phyloP scores from a whole-genome alignment of 2,797 vertebrate genomes.

The Coendou prehensilis region DNA sequence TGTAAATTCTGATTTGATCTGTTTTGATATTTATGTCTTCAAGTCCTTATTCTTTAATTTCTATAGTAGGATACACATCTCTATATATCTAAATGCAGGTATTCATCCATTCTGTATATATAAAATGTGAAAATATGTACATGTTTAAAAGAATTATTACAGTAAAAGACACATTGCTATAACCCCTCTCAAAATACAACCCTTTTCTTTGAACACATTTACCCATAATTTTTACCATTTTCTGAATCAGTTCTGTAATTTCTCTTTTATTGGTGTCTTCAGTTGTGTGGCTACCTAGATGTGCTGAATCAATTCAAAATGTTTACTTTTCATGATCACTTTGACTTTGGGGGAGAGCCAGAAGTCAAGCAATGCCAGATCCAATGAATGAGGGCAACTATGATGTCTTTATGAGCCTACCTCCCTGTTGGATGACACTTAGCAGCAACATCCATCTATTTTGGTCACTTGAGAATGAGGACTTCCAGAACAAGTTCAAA shows the following conservation, averaged over 20 bases:
- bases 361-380: background rate
- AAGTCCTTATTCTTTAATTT: background rate
- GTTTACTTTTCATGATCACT: background rate
- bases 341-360: background rate
- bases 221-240: background rate
- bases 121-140: background rate
- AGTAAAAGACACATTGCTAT: background rate
- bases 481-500: background rate
- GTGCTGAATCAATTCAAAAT: background rate
- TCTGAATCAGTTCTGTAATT: background rate
- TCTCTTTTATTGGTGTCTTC: background rate
- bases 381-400: background rate
- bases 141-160: background rate
- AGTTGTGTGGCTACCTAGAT: background rate
- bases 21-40: background rate
- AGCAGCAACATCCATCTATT: background rate
- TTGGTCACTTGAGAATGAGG: background rate
- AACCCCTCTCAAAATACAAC: background rate
- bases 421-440: background rate
- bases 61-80: background rate
- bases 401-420: background rate
- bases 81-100: background rate
- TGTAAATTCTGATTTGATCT: constrained; percentile 7
- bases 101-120: background rate
- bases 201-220: background rate